These are phyloP conservation scores for Halyomorpha halys DNA, from an alignment of 1,140 invertebrate genomes.

Conservation along the genomic window DNA sequence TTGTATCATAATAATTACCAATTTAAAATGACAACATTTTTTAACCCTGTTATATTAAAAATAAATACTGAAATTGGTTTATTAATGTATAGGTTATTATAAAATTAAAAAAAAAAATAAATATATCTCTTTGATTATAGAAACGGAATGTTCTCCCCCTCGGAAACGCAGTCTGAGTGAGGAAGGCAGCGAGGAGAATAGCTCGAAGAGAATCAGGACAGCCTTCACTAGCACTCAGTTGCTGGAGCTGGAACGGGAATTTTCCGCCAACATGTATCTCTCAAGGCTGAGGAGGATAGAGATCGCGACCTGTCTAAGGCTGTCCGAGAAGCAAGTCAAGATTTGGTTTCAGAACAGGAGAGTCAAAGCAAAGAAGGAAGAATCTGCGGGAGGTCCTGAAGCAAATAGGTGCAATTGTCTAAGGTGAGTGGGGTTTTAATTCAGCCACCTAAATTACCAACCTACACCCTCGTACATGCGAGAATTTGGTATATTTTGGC, in stretches of 20 bases:
- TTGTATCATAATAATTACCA: no score
- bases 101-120: no score
- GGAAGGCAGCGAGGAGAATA: constrained; percentile 79
- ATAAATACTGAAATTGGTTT: no score
- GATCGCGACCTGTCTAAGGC: constrained; percentile 91
- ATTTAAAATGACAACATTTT: no score
- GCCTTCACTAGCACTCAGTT: constrained; percentile 98
- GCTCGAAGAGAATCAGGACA: constrained; percentile 35
- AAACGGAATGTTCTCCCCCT: no score
- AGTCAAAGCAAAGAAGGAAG: constrained; percentile 97
- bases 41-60: no score
- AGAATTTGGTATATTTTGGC: no score
- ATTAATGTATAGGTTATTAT: no score
- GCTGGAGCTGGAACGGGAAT: constrained; percentile 94
- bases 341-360: constrained; percentile 98
- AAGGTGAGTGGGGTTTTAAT: background rate
- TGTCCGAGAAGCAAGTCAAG: constrained; percentile 96
- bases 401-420: constrained; percentile 1
- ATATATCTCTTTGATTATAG: no score
- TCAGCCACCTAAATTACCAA: no score
- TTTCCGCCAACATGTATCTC: constrained; percentile 97
- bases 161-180: constrained; percentile 60
- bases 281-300: constrained; percentile 95
- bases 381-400: constrained; percentile 15
- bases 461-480: no score